These are phyloP conservation scores for Drosophila dives DNA, from an alignment of 2,888 invertebrate species.

Conservation along the genomic window DNA sequence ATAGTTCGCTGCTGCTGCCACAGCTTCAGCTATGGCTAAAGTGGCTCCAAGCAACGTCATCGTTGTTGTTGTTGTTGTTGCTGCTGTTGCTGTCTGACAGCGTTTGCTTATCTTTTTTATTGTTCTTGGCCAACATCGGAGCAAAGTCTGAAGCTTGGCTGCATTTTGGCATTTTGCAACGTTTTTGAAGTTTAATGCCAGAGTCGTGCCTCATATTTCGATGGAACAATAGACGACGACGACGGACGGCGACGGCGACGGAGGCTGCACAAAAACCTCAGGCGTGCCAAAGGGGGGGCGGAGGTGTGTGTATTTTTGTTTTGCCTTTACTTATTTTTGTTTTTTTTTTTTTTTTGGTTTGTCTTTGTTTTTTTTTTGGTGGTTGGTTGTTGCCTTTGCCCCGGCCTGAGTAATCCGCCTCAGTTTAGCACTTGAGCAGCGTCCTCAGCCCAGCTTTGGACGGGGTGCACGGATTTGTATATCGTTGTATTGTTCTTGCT, in stretches of 20 bases:
- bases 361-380: slow-evolving; percentile 6
- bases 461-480: slow-evolving; percentile 57
- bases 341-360: slow-evolving; percentile 36
- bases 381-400: slow-evolving; percentile 56
- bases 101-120: slow-evolving; percentile 79
- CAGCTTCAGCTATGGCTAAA: slow-evolving; percentile 37
- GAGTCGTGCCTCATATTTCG: slow-evolving; percentile 80
- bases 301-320: slow-evolving; percentile 64
- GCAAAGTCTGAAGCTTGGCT: slow-evolving; percentile 65
- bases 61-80: slow-evolving; percentile 19
- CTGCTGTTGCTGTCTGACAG: slow-evolving; percentile 52
- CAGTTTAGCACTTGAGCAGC: slow-evolving; percentile 81
- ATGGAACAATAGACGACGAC: slow-evolving; percentile 72
- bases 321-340: slow-evolving; percentile 20
- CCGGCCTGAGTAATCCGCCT: slow-evolving; percentile 77
- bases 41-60: slow-evolving; percentile 57
- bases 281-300: slow-evolving; percentile 76
- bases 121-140: slow-evolving; percentile 76
- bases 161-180: slow-evolving; percentile 81
- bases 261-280: slow-evolving; percentile 40
- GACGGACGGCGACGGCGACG: slow-evolving; percentile 25
- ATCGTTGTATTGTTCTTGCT: slow-evolving; percentile 49
- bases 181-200: slow-evolving; percentile 80
- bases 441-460: slow-evolving; percentile 48
- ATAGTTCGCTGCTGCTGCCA: slow-evolving; percentile 10